Evolutionary conservation across 2,113 vertebrate species (phyloP).

Genomic region (Pungitius pungitius): DNA sequence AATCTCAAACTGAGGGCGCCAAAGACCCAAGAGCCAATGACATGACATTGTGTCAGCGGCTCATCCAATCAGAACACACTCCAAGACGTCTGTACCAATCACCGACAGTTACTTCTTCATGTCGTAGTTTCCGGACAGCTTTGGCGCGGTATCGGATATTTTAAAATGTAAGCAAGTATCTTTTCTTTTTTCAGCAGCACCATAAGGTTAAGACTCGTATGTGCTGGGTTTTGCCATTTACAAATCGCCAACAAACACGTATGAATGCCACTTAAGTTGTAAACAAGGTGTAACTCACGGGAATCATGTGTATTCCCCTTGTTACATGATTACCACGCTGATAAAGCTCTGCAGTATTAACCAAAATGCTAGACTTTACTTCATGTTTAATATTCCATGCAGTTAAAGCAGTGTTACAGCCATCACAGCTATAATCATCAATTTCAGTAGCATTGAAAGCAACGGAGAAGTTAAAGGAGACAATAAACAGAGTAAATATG

Average conservation of each 20-base stretch:
- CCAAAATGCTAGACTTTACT: not conserved
- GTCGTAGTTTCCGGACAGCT: not conserved
- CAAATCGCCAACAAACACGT: not conserved
- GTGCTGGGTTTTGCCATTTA: not conserved
- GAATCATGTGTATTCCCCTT: not conserved
- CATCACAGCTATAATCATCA: not conserved
- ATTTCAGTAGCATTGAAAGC: not conserved
- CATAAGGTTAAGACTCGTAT: not conserved
- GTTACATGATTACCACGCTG: not conserved
- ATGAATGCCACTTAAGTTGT: not conserved
- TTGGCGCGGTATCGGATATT: constrained; percentile 63
- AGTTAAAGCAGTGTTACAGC: not conserved
- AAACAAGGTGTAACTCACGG: not conserved
- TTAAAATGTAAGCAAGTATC: constrained; percentile 4
- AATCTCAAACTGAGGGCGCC: constrained; percentile 69
- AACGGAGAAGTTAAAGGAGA: not conserved
- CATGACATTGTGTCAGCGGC: not conserved
- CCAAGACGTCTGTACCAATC: constrained; percentile 41
- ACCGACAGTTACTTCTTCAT: not conserved
- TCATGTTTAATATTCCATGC: not conserved
- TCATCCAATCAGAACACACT: constrained; percentile 66
- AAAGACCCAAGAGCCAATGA: constrained; percentile 43
- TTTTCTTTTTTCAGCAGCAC: not conserved
- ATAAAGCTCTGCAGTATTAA: not conserved
- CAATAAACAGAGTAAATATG: not conserved